These are phyloP conservation scores for Drosophila seclusa DNA, from an alignment of 2,888 invertebrate genomes.

Conservation along the genomic window DNA sequence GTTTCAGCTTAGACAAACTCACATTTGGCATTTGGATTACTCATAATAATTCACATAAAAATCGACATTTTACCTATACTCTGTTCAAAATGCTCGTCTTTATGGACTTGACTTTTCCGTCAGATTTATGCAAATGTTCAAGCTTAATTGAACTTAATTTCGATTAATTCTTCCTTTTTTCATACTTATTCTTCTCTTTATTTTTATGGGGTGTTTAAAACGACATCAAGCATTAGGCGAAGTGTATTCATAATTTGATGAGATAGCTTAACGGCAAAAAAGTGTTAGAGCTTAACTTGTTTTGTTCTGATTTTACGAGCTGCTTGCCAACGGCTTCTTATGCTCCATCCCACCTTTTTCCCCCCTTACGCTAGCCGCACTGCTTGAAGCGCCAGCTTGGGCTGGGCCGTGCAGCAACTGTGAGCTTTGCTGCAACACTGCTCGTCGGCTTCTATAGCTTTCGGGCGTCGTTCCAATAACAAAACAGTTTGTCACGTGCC, in stretches of 20 bases:
- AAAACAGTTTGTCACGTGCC: constrained; percentile 65
- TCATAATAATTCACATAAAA: neutral
- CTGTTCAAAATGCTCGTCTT: neutral
- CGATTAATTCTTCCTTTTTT: neutral
- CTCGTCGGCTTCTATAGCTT: constrained; percentile 39
- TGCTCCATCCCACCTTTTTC: neutral
- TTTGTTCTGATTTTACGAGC: constrained; percentile 39
- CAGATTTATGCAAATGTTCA: neutral
- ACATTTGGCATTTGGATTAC: neutral
- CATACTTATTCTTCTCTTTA: no score
- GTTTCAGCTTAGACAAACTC: neutral
- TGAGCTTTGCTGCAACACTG: constrained; percentile 60
- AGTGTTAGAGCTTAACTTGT: constrained; percentile 7
- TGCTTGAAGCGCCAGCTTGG: constrained; percentile 10
- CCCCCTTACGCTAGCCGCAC: neutral
- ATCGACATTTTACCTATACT: neutral
- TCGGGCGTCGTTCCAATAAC: constrained; percentile 41
- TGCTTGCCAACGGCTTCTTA: constrained; percentile 31
- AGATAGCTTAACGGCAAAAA: constrained; percentile 30
- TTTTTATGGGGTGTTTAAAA: constrained; percentile 17
- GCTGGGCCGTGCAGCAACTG: constrained; percentile 20
- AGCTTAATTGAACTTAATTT: constrained; percentile 1
- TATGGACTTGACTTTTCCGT: neutral
- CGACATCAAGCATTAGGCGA: constrained; percentile 11
- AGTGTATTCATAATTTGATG: constrained; percentile 47